phyloP scores from a whole-genome alignment of 1,140 invertebrate species.

The Drosophila simulans region DNA sequence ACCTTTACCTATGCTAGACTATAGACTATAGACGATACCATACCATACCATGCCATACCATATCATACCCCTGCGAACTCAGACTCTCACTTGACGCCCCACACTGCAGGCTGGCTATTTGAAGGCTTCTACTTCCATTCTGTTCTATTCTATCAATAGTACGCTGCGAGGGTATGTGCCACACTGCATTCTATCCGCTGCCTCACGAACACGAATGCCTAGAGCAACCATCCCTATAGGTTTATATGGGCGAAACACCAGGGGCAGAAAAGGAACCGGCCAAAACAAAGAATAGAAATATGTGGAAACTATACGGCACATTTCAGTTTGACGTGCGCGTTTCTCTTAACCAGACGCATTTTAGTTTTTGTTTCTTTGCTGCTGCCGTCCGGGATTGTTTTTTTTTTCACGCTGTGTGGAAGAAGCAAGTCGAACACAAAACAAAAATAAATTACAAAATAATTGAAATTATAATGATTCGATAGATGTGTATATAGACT shows the following conservation, averaged over 20 bases:
- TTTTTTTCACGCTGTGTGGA: conserved; percentile 5
- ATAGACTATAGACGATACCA: conserved; percentile 1
- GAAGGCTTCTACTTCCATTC: conserved; percentile 9
- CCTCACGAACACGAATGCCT: conserved; percentile 20
- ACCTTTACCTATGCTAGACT: no score
- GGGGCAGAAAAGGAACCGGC: conserved; percentile 23
- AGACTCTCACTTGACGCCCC: conserved; percentile 8
- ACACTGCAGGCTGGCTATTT: not conserved
- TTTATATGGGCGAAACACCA: conserved; percentile 13
- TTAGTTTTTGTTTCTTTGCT: conserved; percentile 7
- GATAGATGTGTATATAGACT: not conserved
- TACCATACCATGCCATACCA: not conserved
- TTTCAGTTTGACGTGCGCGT: conserved; percentile 68
- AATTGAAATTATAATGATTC: conserved; percentile 1
- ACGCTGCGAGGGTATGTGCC: conserved; percentile 25
- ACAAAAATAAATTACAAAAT: conserved; percentile 7
- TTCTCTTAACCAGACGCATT: conserved; percentile 69
- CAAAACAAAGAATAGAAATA: conserved; percentile 59
- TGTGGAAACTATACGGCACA: conserved; percentile 69
- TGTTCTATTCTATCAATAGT: conserved; percentile 57
- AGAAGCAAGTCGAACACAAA: not conserved
- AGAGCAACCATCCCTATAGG: conserved; percentile 50
- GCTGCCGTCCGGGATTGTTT: conserved; percentile 1
- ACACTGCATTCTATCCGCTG: conserved; percentile 56
- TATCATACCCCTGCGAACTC: conserved; percentile 3